Conservation (phyloP, 2,797 vertebrate species). For the Micromesistius poutassou region DNA sequence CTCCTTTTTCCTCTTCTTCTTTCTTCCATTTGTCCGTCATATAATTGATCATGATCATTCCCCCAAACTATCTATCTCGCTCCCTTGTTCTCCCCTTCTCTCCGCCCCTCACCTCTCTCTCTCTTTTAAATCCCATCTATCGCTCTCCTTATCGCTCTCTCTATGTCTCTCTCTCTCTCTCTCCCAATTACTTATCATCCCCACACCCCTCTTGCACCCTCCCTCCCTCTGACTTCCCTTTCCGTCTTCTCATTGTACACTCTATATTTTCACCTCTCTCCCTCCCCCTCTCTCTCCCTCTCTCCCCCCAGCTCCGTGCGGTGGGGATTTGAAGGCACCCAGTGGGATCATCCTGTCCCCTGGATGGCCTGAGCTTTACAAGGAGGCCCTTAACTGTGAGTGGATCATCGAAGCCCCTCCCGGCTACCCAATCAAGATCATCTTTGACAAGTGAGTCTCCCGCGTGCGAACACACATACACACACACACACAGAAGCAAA, state of each 20-base stretch:
- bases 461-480: neutral
- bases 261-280: neutral
- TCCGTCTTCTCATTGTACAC: no score
- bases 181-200: neutral
- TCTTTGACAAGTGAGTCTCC: slow-evolving; percentile 90
- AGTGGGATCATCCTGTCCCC: slow-evolving; percentile 97
- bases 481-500: neutral
- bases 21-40: neutral
- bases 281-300: neutral
- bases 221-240: neutral
- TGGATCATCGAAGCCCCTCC: slow-evolving; percentile 98
- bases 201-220: neutral
- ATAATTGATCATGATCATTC: neutral
- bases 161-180: neutral
- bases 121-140: no score
- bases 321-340: slow-evolving; percentile 91
- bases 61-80: no score
- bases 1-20: neutral
- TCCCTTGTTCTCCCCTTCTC: no score
- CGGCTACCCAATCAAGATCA: slow-evolving; percentile 98
- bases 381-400: slow-evolving; percentile 95
- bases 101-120: no score
- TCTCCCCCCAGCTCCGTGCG: slow-evolving; percentile 82
- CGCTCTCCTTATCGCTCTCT: no score
- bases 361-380: slow-evolving; percentile 99